Conservation (phyloP, 1,140 invertebrate genomes). For the Drosophila malerkotliana region DNA sequence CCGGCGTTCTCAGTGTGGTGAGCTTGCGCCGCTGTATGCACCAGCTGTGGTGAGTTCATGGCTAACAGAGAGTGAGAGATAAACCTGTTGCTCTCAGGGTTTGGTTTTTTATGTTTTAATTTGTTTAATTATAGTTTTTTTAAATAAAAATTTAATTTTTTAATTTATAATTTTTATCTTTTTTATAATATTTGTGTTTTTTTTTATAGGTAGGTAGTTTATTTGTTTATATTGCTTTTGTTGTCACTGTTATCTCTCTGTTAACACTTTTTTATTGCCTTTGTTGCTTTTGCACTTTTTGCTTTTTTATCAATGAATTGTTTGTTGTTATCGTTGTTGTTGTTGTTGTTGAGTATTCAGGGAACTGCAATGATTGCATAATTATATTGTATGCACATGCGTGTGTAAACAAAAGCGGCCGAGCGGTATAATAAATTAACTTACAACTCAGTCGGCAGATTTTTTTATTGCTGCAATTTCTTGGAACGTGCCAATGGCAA, state of each 20-base stretch:
- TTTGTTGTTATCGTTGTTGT: conserved; percentile 18
- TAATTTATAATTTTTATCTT: neutral
- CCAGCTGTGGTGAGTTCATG: conserved; percentile 74
- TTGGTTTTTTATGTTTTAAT: neutral
- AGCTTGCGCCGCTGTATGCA: conserved; percentile 40
- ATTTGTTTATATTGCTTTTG: neutral
- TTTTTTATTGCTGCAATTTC: conserved; percentile 37
- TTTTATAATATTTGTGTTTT: neutral
- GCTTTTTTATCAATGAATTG: conserved; percentile 71
- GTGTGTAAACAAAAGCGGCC: conserved; percentile 39
- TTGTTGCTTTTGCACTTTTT: conserved; percentile 6
- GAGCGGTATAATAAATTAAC: conserved; percentile 27
- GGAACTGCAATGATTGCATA: conserved; percentile 57
- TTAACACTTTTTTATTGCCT: conserved; percentile 30
- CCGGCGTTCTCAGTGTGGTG: conserved; percentile 39
- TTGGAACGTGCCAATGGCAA: conserved; percentile 42
- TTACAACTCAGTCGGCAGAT: conserved; percentile 8
- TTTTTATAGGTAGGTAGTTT: conserved; percentile 9
- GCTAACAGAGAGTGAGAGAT: neutral
- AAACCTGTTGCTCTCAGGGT: conserved; percentile 3
- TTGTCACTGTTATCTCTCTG: conserved; percentile 6
- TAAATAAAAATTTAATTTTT: neutral
- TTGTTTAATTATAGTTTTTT: neutral
- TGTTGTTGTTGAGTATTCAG: conserved; percentile 28
- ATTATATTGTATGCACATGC: conserved; percentile 35